Conservation (phyloP, 2,797 vertebrate genomes). For the Ambastaia sidthimunki region DNA sequence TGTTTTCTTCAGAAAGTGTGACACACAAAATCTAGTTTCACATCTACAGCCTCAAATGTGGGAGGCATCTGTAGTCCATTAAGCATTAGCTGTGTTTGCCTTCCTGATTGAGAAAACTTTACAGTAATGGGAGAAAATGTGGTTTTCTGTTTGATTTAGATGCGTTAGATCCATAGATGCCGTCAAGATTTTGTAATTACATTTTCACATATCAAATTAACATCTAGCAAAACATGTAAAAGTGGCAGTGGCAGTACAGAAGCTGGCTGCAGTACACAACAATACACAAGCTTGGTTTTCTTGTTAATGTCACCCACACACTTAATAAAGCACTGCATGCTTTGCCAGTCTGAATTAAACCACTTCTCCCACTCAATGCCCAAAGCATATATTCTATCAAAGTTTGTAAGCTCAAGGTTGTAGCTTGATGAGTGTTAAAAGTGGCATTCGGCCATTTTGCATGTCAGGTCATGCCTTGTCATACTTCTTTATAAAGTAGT, state of each 20-base stretch:
- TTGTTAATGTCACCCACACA: conserved; percentile 36
- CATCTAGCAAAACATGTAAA: conserved; percentile 2
- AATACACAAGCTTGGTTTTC: conserved; percentile 44
- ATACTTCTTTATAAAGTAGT: no score
- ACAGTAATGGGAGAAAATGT: not conserved
- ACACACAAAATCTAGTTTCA: not conserved
- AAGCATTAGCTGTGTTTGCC: conserved; percentile 38
- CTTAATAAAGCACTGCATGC: conserved; percentile 37
- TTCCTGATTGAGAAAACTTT: not conserved
- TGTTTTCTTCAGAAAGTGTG: not conserved
- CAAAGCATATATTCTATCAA: not conserved
- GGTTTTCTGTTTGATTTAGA: conserved; percentile 26
- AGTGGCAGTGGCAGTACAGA: not conserved
- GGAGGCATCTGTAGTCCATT: conserved; percentile 41
- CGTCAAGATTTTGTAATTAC: conserved; percentile 26
- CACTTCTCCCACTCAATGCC: not conserved
- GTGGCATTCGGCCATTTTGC: conserved; percentile 1
- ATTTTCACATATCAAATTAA: conserved; percentile 24
- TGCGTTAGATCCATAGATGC: conserved; percentile 13
- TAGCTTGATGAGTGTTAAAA: not conserved
- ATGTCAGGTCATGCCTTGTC: not conserved
- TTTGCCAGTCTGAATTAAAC: conserved; percentile 39
- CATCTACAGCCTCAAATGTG: conserved; percentile 27
- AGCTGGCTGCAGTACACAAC: conserved; percentile 11
- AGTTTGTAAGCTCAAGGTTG: not conserved